Percentiles rank a stretch among this genome's conserved stretches.
Conservation (phyloP, 2,888 invertebrate genomes). For the Erpobdella octoculata region DNA sequence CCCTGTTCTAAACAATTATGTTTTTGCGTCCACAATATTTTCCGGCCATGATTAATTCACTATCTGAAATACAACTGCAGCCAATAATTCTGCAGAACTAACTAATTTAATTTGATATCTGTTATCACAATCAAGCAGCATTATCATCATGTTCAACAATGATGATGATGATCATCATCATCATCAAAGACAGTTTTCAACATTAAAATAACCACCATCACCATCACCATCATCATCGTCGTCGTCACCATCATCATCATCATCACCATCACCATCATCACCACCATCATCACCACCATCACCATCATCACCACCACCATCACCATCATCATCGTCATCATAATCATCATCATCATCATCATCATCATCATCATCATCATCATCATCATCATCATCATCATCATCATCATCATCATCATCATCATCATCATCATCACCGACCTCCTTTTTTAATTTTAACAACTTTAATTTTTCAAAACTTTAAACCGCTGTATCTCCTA, state of each 20-base stretch:
- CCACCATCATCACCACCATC: neutral
- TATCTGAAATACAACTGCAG: no score
- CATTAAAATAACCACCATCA: neutral
- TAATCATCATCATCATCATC: neutral
- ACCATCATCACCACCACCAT: neutral
- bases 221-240: neutral
- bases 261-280: neutral
- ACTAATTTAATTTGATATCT: no score
- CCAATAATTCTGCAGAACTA: no score
- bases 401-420: conserved; percentile 24
- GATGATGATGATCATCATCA: no score
- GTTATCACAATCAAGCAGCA: no score
- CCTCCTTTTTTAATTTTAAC: no score
- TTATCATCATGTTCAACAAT: no score
- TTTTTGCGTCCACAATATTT: no score
- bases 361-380: conserved; percentile 10
- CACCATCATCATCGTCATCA: neutral
- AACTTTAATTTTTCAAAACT: no score
- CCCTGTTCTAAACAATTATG: no score
- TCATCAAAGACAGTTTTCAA: neutral
- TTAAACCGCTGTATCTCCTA: no score
- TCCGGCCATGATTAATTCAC: no score
- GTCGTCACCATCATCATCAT: conserved; percentile 1
- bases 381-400: conserved; percentile 20
- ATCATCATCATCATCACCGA: conserved; percentile 18